Evolutionary conservation across 1,140 invertebrate genomes (phyloP).

Genomic region (Psix sp.): DNA sequence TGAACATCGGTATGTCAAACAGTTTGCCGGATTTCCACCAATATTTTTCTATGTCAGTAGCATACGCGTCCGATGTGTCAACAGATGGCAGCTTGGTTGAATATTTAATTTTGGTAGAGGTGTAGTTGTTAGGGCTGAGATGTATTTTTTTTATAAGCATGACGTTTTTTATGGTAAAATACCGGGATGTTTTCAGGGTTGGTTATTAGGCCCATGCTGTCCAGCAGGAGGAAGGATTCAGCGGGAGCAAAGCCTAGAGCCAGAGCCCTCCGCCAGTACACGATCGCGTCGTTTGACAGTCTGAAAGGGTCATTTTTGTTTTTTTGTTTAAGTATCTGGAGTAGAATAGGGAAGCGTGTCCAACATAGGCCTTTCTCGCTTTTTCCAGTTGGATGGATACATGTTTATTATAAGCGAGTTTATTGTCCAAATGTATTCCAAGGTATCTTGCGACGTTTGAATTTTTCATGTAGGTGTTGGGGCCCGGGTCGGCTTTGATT

Average conservation of each 20-base stretch:
- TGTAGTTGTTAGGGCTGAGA: too few species aligned
- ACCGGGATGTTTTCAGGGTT: neutral
- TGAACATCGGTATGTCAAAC: neutral
- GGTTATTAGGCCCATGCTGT: neutral
- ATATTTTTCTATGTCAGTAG: neutral
- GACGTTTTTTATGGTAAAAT: constrained; percentile 5
- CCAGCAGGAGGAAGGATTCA: neutral
- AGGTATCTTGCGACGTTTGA: constrained; percentile 17
- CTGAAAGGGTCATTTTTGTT: neutral
- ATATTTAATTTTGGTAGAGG: neutral
- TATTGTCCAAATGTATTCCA: constrained; percentile 12
- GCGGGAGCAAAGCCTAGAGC: neutral
- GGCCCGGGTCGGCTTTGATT: neutral
- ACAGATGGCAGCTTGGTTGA: neutral
- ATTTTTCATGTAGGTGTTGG: constrained; percentile 5
- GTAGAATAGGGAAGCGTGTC: neutral
- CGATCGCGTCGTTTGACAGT: constrained; percentile 3
- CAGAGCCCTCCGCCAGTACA: neutral
- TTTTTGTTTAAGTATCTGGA: neutral
- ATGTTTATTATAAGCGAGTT: constrained; percentile 8
- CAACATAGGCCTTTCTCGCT: constrained; percentile 18
- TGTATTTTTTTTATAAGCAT: neutral
- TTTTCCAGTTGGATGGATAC: constrained; percentile 18
- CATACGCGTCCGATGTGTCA: neutral
- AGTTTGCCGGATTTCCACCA: neutral